Base-by-base conservation (phyloP, 2,797 vertebrate species). In the Coreius guichenoti region DNA sequence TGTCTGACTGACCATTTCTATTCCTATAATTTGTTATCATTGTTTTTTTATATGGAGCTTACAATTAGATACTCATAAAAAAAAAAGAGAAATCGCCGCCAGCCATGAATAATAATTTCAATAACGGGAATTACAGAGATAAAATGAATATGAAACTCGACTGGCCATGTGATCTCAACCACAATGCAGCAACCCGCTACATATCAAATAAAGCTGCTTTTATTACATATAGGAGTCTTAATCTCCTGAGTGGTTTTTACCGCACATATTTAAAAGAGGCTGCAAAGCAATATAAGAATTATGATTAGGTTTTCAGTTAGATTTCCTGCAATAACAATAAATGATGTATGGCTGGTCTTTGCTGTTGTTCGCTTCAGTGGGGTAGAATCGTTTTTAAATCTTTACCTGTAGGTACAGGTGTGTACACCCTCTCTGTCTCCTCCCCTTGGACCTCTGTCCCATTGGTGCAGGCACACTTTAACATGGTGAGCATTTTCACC, bases 401-500 rank as follows among this genome's bases (percentile, higher is more conserved):
- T 56, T 65, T 82, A 92, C 91, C 91, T 86, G 74, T 11, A 21
- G 17, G 73, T 56, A 85, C 82, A 82, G 93, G 87, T 26, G 85
- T 90, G 88, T 91, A 90, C 47, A 93, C 83, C 63, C 91, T 17
- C 65, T 95, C 92, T 2, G 90, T 84, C 86, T 73, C 86, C 0
- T 73, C 5, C 74, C 95, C 95, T 83, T 81, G 90, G 51, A 92
- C 31, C 63, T 92, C 76, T 0, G 81, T 85, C 74, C 87, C 89
- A 3, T 92, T 92, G 69, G 92, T 91, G 87, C 95, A 95, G 1
- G 80, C 84, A 72, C 93, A 94, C 4, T 61, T 88, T 70, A 95
- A 86, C 77, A 95, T 17, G 7, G 94, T 95, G 86, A 91, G 91
- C 5, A 94, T 86, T 86, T 87, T 89, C 67, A 96, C 89, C n/a